Conservation (phyloP, 2,797 vertebrate genomes). For the Paratrypauchen microcephalus region DNA sequence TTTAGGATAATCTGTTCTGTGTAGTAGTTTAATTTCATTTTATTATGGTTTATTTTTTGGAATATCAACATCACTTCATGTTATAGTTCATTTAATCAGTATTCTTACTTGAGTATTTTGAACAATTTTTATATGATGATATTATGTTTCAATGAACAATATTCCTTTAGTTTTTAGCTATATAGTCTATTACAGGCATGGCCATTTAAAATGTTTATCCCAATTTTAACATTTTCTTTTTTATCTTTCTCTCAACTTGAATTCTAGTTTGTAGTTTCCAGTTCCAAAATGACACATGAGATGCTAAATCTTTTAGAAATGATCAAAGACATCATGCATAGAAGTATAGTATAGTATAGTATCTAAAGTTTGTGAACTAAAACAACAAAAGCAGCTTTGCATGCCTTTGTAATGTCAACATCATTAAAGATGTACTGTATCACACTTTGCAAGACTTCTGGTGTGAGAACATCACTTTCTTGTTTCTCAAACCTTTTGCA, state of each 20-base stretch:
- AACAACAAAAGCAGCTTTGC: not conserved
- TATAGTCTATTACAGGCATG: too few species aligned
- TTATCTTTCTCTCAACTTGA: not conserved
- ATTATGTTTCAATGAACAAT: too few species aligned
- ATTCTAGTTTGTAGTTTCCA: not conserved
- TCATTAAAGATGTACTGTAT: conserved; percentile 3
- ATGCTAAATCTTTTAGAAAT: not conserved
- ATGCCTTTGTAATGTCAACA: not conserved
- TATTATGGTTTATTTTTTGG: too few species aligned
- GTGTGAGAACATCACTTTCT: not conserved
- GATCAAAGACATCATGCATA: not conserved
- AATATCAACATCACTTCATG: too few species aligned
- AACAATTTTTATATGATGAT: too few species aligned
- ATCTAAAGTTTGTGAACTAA: not conserved
- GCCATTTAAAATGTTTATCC: not conserved
- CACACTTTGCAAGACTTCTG: not conserved
- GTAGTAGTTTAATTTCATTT: too few species aligned
- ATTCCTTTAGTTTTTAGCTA: too few species aligned
- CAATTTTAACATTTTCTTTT: not conserved
- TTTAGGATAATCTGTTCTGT: too few species aligned
- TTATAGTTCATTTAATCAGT: too few species aligned
- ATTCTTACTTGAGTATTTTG: too few species aligned
- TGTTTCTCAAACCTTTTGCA: not conserved
- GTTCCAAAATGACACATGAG: not conserved
- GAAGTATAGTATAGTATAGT: not conserved